Evolutionary conservation across 2,113 vertebrate species (phyloP), one percentile per base, ranked within the genome.

Genomic region (Gambusia affinis): DNA sequence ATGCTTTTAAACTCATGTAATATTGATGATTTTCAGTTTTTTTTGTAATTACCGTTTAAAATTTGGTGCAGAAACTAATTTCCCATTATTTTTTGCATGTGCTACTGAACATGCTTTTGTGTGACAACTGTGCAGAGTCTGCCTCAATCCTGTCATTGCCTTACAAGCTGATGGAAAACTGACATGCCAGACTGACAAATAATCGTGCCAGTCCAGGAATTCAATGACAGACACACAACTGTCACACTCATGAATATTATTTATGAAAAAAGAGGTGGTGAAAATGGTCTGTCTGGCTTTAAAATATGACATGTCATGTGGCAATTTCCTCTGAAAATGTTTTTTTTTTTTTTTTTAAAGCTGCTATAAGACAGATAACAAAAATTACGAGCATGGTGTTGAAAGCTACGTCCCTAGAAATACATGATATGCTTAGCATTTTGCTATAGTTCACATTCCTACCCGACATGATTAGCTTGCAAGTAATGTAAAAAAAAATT

Each of bases 131-230:
- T 14, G 8, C 15, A 19, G 8, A 47, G 27, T 64, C 68, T 73
- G 66, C 70, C 64, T 78, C 74, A 22, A 31, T 54, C 15, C 29
- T 67, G 3, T 80, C 30, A 60, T 24, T 76, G 65, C 80, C 63
- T 72, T 66, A 64, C 24, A 33, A 81, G 81, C 85, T 84, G 87
- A 84, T 90, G 78, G 79, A 90, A 88, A 79, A 88, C 66, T 84
- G 67, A 84, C 77, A 76, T 14, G 61, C 75, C 82, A 78, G 84
- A 88, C 87, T 91, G 83, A 81, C 79, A 79, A 91, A 85, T 80
- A 89, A 90, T 92, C 89, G 91, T 83, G 87, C 90, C 86, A 87
- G 66, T 72, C 76, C 60, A 81, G 74, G 87, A 84, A 88, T 72
- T 68, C 64, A 54, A 60, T 82, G 84, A 88, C 82, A 75, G 80